Evolutionary conservation across 1,140 invertebrate species (phyloP), one percentile per base, ranked within the genome.

Genomic region (Andricus grossulariae): DNA sequence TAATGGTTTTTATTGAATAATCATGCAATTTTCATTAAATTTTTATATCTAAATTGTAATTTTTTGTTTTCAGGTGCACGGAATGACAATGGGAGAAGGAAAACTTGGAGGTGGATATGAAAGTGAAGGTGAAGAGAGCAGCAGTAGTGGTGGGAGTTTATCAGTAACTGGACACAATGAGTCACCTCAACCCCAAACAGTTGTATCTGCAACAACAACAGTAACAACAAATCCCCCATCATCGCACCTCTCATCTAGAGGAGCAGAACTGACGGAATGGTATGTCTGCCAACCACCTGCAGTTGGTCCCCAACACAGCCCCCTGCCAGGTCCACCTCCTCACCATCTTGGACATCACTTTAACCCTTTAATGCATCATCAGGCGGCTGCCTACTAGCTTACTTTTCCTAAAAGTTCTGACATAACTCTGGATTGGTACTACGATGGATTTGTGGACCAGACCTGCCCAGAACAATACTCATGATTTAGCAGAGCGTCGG

Each of bases 211-310:
- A 32, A 80, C 89, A 80, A 85, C 84, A 73, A 85, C 86, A 72
- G 86, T 85, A 19, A 77, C 86, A 16, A 75, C 83, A 45, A 82
- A 78, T 70, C 85, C 83, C n/a, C 80, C 83, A 45, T 76, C 81
- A 50, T 82, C 70, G 25, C 77, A 74, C 70, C 73, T 79, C 49
- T 72, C 78, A 73, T 83, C 66, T 25, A 78, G 83, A 50, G 82
- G 87, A 73, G 83, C 92, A 15, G 93, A 93, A 78, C 86, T 94
- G 70, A 92, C 92, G 79, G 93, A 94, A 78, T 95, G 94, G 94
- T 95, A 94, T 85, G 93, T 94, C 66, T 94, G 93, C 80, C 90
- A 90, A 76, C 86, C 90, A 60, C 85, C 90, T 66, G 82, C 88
- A 71, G 86, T 90, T 16, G 87, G 85, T 39, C 76, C 89, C 10